Percentiles rank a stretch among this genome's conserved stretches.
These are phyloP conservation scores for Coelopa pilipes DNA, from an alignment of 2,888 invertebrate genomes.

Conservation along the genomic window DNA sequence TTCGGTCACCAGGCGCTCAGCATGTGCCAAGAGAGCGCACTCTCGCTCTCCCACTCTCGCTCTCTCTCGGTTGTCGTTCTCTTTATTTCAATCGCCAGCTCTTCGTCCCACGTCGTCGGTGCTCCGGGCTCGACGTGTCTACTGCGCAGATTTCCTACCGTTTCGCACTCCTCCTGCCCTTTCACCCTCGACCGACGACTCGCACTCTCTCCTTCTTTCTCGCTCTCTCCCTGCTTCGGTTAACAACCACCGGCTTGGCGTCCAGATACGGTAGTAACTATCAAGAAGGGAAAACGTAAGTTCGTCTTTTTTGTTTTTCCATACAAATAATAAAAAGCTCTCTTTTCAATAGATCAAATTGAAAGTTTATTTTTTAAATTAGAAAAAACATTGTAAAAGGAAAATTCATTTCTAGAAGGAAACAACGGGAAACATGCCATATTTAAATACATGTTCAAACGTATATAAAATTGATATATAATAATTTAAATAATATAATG, in stretches of 20 bases:
- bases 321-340: too few species aligned
- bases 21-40: not conserved
- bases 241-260: too few species aligned
- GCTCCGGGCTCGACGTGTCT: not conserved
- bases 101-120: not conserved
- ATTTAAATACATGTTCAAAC: too few species aligned
- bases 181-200: not conserved
- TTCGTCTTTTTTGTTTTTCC: too few species aligned
- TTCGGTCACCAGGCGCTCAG: slow-evolving; percentile 59
- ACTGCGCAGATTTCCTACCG: slow-evolving; percentile 13
- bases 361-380: too few species aligned
- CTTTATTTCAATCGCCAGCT: not conserved
- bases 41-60: not conserved
- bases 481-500: too few species aligned
- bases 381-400: too few species aligned
- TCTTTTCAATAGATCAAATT: too few species aligned
- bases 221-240: not conserved
- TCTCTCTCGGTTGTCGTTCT: too few species aligned
- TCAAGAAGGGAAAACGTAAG: not conserved
- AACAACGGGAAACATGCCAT: too few species aligned
- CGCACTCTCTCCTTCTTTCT: not conserved
- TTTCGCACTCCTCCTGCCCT: not conserved
- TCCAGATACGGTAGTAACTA: not conserved
- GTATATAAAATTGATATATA: too few species aligned
- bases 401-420: too few species aligned